Base-by-base conservation (phyloP, 2,113 vertebrate species). In the Paramisgurnus dabryanus region DNA sequence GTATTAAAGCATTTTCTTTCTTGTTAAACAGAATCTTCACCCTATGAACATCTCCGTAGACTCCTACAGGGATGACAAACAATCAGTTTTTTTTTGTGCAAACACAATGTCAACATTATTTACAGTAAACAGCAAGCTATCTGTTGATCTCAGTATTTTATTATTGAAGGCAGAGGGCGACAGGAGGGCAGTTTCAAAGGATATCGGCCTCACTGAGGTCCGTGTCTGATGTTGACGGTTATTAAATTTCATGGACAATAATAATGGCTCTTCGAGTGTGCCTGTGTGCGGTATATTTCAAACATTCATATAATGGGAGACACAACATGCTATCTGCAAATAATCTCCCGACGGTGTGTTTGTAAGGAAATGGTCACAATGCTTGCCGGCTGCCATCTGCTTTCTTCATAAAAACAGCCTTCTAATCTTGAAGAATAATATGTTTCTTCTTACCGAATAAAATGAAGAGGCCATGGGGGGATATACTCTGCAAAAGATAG, bases 21-120 rank as follows among this genome's bases (percentile, higher is more conserved):
- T 93, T 96, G 87, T 94, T 96, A 87, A 94, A 95, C 90, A 95
- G 91, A 81, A 96, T 96, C 90, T 96, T 96, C 82, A 96, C 95
- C 88, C 95, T 91, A 85, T 93, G 93, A 3, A 96, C 95, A 83
- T 96, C 91, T 61, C 95, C 95, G 83, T 95, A 96, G 0, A 95
- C 91, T 79, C 95, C 95, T 96, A 83, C 58, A 88, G 47, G 90
- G 73, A 78, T 72, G 2, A 79, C n/a, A 70, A 60, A 55, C 41
- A 67, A 11, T 71, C 17, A 34, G 27, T 34, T 6, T 70, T 34
- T 9, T 22, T 72, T 6, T 41, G 41, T 39, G 18, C 63, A 22
- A 43, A 78, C 47, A 67, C 5, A 40, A 2, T 18, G n/a, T 61
- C 9, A 71, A n/a, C 53, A 39, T 27, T 8, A 75, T 75, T 75